phyloP scores from a whole-genome alignment of 2,888 invertebrate species.

The Eutolmus rufibarbis region DNA sequence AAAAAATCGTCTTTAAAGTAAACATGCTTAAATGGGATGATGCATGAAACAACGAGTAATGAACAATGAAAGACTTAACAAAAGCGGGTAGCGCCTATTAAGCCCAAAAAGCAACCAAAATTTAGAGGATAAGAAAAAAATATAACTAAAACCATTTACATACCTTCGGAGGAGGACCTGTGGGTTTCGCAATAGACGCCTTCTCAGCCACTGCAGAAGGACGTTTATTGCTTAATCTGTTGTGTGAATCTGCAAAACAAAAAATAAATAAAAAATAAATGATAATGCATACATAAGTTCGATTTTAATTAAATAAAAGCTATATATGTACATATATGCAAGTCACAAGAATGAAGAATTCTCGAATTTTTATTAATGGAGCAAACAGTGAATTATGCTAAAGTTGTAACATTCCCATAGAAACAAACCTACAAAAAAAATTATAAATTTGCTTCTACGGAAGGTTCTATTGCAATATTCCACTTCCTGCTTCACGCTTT shows the following conservation, averaged over 20 bases:
- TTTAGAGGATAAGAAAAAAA: neutral
- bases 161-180: conserved; percentile 57
- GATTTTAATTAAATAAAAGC: no score
- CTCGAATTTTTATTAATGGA: no score
- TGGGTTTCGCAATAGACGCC: conserved; percentile 53
- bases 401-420: no score
- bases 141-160: conserved; percentile 41
- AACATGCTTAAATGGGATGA: neutral
- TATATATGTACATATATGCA: no score
- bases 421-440: no score
- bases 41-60: neutral
- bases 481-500: neutral
- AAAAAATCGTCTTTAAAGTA: neutral
- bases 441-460: no score
- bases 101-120: neutral
- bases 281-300: neutral
- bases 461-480: neutral
- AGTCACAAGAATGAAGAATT: no score
- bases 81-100: conserved; percentile 4
- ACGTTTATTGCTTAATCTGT: conserved; percentile 54
- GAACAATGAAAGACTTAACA: neutral
- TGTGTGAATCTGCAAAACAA: conserved; percentile 53
- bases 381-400: no score
- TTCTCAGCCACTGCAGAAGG: conserved; percentile 54
- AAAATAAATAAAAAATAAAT: no score